A percentile compares a stretch with the other conserved stretches of the same genome.
Evolutionary conservation across 2,888 invertebrate species (phyloP).

Genomic region (Scaeva pyrastri): DNA sequence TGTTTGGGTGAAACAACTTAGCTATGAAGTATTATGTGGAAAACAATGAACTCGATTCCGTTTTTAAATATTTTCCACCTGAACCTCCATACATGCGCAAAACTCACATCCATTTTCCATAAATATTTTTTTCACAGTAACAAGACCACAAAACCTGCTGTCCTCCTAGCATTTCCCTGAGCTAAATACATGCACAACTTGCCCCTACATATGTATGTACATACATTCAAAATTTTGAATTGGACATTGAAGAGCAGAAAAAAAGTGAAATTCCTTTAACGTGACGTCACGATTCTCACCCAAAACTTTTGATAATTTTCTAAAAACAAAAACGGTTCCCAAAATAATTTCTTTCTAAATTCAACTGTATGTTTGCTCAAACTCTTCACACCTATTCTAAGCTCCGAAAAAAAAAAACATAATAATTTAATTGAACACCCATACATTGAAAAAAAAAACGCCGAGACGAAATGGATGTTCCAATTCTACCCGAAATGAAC

Average conservation of each 20-base stretch:
- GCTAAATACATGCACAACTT: background rate
- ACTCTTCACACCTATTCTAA: conserved; percentile 38
- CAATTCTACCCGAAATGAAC: conserved; percentile 3
- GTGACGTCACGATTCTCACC: conserved; percentile 61
- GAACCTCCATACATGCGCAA: conserved; percentile 42
- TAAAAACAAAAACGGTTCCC: conserved; percentile 46
- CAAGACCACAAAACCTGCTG: conserved; percentile 3
- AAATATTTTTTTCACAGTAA: conserved; percentile 26
- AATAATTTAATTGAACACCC: conserved; percentile 30
- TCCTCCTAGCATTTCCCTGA: conserved; percentile 19
- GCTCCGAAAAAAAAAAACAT: conserved; percentile 41
- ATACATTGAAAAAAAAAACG: conserved; percentile 16
- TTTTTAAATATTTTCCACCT: conserved; percentile 63
- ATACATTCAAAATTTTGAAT: background rate
- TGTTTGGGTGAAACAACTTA: background rate
- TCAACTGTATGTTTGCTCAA: conserved; percentile 29
- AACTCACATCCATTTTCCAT: conserved; percentile 22
- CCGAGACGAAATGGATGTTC: conserved; percentile 41
- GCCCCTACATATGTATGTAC: too few species aligned
- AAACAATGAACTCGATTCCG: conserved; percentile 61
- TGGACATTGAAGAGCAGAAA: conserved; percentile 1
- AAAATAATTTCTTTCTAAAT: conserved; percentile 56
- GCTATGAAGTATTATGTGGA: background rate
- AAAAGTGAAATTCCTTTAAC: conserved; percentile 59
- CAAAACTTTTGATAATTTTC: conserved; percentile 44